Evolutionary conservation across 2,797 vertebrate genomes (phyloP).

Genomic region (Sandelia bainsii): DNA sequence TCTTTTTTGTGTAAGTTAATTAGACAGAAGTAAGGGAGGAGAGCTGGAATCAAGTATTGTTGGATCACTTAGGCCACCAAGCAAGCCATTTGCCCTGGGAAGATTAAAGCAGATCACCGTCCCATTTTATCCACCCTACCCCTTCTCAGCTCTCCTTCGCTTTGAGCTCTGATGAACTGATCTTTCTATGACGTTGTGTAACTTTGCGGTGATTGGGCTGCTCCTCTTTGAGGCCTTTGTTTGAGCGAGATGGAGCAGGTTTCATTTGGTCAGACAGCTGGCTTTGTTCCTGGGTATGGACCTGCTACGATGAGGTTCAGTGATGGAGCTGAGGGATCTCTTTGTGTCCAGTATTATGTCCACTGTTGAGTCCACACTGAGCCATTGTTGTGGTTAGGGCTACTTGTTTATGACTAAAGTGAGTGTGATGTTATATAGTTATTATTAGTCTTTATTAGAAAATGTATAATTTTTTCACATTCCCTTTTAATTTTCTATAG

Average conservation of each 20-base stretch:
- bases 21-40: constrained; percentile 57
- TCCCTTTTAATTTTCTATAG: too few relatives aligned
- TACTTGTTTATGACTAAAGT: constrained; percentile 19
- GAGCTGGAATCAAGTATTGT: constrained; percentile 46
- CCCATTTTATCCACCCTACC: constrained; percentile 47
- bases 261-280: constrained; percentile 78
- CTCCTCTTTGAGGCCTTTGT: constrained; percentile 75
- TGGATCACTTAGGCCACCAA: constrained; percentile 66
- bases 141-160: constrained; percentile 34
- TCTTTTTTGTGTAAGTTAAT: constrained; percentile 76
- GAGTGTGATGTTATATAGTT: constrained; percentile 5
- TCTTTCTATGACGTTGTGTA: constrained; percentile 74
- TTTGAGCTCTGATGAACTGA: constrained; percentile 69
- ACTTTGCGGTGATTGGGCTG: constrained; percentile 71
- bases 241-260: constrained; percentile 71
- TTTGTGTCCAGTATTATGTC: constrained; percentile 67
- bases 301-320: constrained; percentile 69
- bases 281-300: constrained; percentile 71
- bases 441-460: neutral
- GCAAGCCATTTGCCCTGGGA: constrained; percentile 50
- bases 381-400: constrained; percentile 42
- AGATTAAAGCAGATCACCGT: constrained; percentile 70
- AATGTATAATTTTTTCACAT: too few relatives aligned
- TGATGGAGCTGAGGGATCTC: constrained; percentile 67
- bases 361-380: constrained; percentile 45